Base-by-base conservation (phyloP, 64 coral and sea anemone species). In the Anthopleura sola region DNA sequence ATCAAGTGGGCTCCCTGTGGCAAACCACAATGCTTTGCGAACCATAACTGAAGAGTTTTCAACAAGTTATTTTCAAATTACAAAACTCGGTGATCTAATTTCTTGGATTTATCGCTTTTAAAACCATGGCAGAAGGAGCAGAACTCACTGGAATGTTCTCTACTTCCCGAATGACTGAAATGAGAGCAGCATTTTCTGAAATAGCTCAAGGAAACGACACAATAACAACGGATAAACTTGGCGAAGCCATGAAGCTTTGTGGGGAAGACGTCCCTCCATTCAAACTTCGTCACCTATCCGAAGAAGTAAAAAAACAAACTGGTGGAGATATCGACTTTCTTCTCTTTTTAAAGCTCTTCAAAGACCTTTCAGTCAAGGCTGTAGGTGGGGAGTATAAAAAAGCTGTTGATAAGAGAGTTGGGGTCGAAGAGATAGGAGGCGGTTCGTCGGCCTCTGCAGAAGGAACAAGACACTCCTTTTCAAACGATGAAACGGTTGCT, bases 381-480 rank as follows among this genome's bases (percentile, higher is more conserved):
- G 51, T 92, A 17, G 97, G 97, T 57, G 97, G 93, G 74, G 53
- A 69, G 17, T 99, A 91, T 55, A 99, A 92, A 71, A 85, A 95
- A 62, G 87, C 87, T 7, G 60, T 99, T 68, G 97, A 94, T 15
- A 90, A 83, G 68, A 78, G 84, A 71, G 84, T 91, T 54, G 92
- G 93, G 6, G 89, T 99, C 54, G 85, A 84, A 83, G 83, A 89
- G 36, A 60, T 95, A 0, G 92, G 78, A 23, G 84, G 66, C 0
- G 64, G 49, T 37, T 94, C 97, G 18, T 84, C 85, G 44, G 85
- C 83, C 24, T 94, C 95, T 11, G 95, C 91, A 17, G 69, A 89
- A 75, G 92, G 87, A n/a, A 99, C 97, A 20, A 99, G 90, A 79
- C 97, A 99, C 64, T 99, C 97, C 0, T 85, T 99, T 75, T 91